Evolutionary conservation across 2,797 vertebrate species (phyloP), one percentile per base, ranked within the genome.

Genomic region (Taenioides sp.): DNA sequence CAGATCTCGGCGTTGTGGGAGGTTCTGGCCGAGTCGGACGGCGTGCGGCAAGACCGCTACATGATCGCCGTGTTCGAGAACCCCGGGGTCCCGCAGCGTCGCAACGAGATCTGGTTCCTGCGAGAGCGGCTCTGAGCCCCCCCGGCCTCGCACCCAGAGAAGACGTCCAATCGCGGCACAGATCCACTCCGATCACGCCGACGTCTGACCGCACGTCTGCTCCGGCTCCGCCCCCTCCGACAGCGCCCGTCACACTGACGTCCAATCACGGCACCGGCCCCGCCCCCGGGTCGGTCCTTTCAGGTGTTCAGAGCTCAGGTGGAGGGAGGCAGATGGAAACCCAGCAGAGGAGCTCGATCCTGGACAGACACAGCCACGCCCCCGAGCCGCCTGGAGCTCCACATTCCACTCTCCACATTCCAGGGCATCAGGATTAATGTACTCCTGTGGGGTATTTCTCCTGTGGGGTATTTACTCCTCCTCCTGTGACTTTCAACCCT

Each of bases 61-160:
- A 88, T 95, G 1, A 94, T 96, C 14, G 95, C 95, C 0, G 79
- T 84, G 3, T 96, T 94, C 0, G 91, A 96, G 79, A 96, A 96
- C 40, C 96, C 95, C 0, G 89, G 93, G 0, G 23, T 94, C 0
- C 84, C 93, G 0, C 87, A 68, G 7, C 94, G 93, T 70, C 86
- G 94, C 66, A 95, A 96, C 0, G 95, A 96, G 92, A 94, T 96
- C 89, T 96, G 96, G 96, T 95, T 96, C 82, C 86, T 96, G 75
- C 69, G 83, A 17, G 87, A 59, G 16, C 63, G 82, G 14, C 34
- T 55, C 54, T 93, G 89, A 72, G 65, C 20, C 67, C 49, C 49
- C 64, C 9, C 6, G 3, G 3, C n/a, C 2, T 31, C 20, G 9
- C 25, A 65, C 70, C 50, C 31, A 4, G 31, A 34, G 31, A 34